phyloP scores from a whole-genome alignment of 1,140 invertebrate genomes.

The Drosophila saltans region DNA sequence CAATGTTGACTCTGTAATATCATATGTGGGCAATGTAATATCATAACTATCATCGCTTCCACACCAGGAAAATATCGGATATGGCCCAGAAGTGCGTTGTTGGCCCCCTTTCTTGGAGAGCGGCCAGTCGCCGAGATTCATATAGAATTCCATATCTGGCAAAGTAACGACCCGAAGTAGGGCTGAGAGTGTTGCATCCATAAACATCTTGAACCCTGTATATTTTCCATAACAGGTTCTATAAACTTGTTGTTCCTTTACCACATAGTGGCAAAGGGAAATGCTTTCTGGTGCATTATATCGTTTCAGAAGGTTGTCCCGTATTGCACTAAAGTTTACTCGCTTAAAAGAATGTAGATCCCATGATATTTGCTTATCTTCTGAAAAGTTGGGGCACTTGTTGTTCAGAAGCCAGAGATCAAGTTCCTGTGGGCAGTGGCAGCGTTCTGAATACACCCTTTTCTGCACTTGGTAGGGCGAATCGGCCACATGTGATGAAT shows the following conservation, averaged over 20 bases:
- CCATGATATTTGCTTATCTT: conserved; percentile 87
- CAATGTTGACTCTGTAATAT: conserved; percentile 95
- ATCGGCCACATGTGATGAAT: conserved; percentile 86
- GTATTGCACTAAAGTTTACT: conserved; percentile 89
- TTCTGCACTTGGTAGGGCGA: conserved; percentile 88
- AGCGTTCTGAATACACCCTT: conserved; percentile 92
- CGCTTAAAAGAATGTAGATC: conserved; percentile 89
- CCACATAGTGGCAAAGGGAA: conserved; percentile 95
- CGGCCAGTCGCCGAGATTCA: conserved; percentile 98
- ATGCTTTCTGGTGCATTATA: conserved; percentile 89
- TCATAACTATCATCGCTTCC: conserved; percentile 93
- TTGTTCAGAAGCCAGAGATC: conserved; percentile 88
- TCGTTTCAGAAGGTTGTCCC: conserved; percentile 86
- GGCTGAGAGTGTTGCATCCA: conserved; percentile 94
- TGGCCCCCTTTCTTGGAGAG: conserved; percentile 85
- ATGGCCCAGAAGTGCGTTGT: conserved; percentile 82
- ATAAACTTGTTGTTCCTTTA: conserved; percentile 94
- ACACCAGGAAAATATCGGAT: conserved; percentile 99
- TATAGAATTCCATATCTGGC: conserved; percentile 95
- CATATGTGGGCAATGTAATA: conserved; percentile 97
- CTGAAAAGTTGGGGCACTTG: conserved; percentile 87
- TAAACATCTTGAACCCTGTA: conserved; percentile 98
- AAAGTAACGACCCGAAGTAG: conserved; percentile 91
- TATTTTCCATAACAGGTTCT: conserved; percentile 96
- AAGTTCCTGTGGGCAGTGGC: conserved; percentile 90